Conservation (phyloP, 2,797 vertebrate genomes). For the Morus bassanus region DNA sequence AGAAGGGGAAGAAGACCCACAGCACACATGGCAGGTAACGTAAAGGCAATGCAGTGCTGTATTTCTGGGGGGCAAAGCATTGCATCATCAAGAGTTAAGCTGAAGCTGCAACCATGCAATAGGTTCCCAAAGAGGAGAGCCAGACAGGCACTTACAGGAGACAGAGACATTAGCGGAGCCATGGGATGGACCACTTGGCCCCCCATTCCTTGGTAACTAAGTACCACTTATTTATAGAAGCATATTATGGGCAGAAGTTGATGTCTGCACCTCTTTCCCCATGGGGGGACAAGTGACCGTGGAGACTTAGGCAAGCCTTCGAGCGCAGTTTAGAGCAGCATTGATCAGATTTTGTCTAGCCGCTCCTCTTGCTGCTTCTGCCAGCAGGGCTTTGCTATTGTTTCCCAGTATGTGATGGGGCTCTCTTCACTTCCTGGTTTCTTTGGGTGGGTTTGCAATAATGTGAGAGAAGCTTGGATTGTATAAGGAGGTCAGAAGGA, state of each 20-base stretch:
- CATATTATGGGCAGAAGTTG: neutral
- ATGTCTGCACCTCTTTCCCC: neutral
- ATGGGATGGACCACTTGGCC: neutral
- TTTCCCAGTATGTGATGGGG: neutral
- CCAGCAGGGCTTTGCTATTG: neutral
- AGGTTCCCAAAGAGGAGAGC: neutral
- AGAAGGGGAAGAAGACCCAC: neutral
- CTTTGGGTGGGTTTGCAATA: neutral
- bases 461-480: neutral
- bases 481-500: neutral
- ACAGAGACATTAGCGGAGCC: neutral
- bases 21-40: neutral
- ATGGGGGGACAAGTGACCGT: neutral
- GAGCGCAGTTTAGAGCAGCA: neutral
- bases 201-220: neutral
- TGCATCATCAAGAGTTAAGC: accelerated
- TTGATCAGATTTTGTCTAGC: neutral
- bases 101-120: neutral
- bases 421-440: neutral
- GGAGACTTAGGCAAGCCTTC: neutral
- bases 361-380: neutral
- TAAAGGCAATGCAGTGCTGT: neutral
- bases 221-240: neutral
- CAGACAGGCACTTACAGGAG: neutral
- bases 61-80: neutral